phyloP scores from a whole-genome alignment of 2,888 invertebrate genomes.

The Hoplodrina ambigua region DNA sequence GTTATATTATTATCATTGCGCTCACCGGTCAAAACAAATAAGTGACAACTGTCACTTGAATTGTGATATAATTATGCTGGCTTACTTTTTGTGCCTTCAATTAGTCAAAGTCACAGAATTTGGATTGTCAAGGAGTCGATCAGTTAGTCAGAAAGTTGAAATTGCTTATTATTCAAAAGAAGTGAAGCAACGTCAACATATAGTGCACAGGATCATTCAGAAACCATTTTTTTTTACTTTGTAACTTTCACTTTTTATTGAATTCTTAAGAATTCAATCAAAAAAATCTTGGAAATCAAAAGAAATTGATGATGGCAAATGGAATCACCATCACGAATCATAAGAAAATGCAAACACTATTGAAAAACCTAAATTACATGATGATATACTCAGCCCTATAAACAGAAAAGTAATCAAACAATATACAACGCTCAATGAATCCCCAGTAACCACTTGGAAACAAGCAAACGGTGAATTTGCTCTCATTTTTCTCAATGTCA shows the following conservation, averaged over 20 bases:
- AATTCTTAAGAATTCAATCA: not conserved
- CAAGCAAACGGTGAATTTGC: constrained; percentile 26
- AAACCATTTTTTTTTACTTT: too few relatives aligned
- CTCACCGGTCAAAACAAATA: too few relatives aligned
- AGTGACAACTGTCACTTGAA: too few relatives aligned
- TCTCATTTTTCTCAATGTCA: constrained; percentile 48
- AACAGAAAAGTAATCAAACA: constrained; percentile 25
- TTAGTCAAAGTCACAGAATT: too few relatives aligned
- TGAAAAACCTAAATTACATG: not conserved
- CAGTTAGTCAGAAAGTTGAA: too few relatives aligned
- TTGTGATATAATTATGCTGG: not conserved
- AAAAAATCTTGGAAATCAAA: too few relatives aligned
- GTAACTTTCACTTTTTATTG: not conserved
- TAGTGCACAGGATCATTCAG: too few relatives aligned
- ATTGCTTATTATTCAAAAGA: not conserved
- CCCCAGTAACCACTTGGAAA: constrained; percentile 31
- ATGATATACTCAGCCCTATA: not conserved
- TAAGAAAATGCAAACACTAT: not conserved
- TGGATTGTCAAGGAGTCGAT: too few relatives aligned
- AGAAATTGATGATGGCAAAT: not conserved
- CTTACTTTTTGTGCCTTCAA: not conserved
- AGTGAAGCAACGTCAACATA: not conserved
- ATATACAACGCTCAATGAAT: constrained; percentile 31
- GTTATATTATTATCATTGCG: too few relatives aligned
- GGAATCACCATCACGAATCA: not conserved